Evolutionary conservation across 2,113 vertebrate species (phyloP).

Genomic region (Microcebus jonahi): DNA sequence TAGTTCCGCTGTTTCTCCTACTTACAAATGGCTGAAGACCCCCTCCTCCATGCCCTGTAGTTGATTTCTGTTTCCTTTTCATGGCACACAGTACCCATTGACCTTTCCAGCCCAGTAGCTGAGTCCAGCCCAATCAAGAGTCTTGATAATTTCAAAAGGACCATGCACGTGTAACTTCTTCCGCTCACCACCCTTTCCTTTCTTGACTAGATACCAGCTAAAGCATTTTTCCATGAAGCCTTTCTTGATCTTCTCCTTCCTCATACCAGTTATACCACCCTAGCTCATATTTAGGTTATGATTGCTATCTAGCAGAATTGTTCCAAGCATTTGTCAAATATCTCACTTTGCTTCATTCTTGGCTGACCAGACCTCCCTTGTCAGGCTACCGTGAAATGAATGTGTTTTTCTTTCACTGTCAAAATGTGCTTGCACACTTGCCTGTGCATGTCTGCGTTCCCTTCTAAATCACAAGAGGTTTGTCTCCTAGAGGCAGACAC

Average conservation of each 20-base stretch:
- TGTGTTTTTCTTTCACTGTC: not conserved
- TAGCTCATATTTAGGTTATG: not conserved
- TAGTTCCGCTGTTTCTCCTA: not conserved
- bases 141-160: not conserved
- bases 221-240: not conserved
- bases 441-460: not conserved
- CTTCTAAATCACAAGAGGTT: not conserved
- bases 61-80: no score
- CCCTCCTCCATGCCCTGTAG: not conserved
- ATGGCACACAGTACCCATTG: no score
- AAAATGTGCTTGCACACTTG: rapidly evolving
- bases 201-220: no score
- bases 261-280: not conserved
- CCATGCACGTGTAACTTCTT: not conserved
- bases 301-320: not conserved
- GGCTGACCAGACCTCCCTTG: not conserved
- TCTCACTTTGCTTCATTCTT: not conserved
- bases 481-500: not conserved
- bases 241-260: not conserved
- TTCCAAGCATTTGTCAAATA: not conserved
- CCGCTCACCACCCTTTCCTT: rapidly evolving
- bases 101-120: not conserved
- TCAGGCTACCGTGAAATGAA: no score
- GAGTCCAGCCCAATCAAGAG: not conserved
- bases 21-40: not conserved